Percentiles rank a stretch among this genome's conserved stretches.
These are phyloP conservation scores for Hybognathus amarus DNA, from an alignment of 2,797 vertebrate genomes.

Conservation along the genomic window DNA sequence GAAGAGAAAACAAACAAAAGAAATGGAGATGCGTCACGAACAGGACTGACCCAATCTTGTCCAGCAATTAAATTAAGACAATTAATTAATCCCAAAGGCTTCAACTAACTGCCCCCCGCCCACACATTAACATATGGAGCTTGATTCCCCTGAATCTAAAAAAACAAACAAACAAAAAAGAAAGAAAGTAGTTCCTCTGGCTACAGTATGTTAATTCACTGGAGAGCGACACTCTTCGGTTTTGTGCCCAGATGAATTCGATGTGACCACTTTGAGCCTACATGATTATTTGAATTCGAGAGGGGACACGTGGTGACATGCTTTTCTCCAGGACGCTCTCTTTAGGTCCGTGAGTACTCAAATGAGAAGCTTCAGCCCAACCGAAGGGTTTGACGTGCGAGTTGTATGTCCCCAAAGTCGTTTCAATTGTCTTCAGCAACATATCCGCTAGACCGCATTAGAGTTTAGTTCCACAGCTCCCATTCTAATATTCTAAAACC, in stretches of 20 bases:
- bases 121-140: constrained; percentile 30
- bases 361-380: constrained; percentile 41
- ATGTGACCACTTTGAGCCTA: constrained; percentile 39
- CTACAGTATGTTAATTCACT: constrained; percentile 43
- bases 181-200: constrained; percentile 34
- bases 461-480: constrained; percentile 42
- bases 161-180: background rate
- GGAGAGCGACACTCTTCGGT: constrained; percentile 29
- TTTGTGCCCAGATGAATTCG: constrained; percentile 42
- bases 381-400: constrained; percentile 43
- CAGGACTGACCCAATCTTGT: constrained; percentile 45
- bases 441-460: constrained; percentile 32
- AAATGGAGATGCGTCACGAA: constrained; percentile 44
- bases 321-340: constrained; percentile 36
- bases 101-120: constrained; percentile 36
- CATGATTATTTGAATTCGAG: constrained; percentile 41
- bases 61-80: constrained; percentile 68
- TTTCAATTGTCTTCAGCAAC: constrained; percentile 53
- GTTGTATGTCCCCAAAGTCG: constrained; percentile 43
- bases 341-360: constrained; percentile 35
- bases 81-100: constrained; percentile 57
- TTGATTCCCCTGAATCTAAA: constrained; percentile 55
- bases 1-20: background rate
- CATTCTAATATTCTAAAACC: constrained; percentile 45
- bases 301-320: constrained; percentile 32